A percentile compares a stretch with the other conserved stretches of the same genome.
Conservation (phyloP, 1,140 invertebrate genomes). For the Teleogryllus occipitalis region DNA sequence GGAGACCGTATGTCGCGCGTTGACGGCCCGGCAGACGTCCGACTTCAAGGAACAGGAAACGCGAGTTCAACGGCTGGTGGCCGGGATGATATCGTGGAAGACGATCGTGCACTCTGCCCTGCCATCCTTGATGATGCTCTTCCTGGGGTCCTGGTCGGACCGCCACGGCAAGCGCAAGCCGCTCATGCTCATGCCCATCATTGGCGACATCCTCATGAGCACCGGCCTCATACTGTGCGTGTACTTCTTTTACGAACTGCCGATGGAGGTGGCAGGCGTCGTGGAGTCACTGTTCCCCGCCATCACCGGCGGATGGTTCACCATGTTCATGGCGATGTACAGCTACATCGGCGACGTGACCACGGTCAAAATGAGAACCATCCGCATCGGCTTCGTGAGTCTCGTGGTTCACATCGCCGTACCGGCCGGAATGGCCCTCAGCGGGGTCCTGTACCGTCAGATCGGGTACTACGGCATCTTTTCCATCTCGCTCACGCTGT, state of each 20-base stretch:
- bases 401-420: conserved; percentile 70
- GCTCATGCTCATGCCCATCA: conserved; percentile 72
- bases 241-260: conserved; percentile 60
- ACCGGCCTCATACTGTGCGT: conserved; percentile 69
- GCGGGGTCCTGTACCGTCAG: conserved; percentile 57
- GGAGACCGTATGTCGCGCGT: conserved; percentile 59
- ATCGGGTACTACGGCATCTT: conserved; percentile 75
- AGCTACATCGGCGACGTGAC: conserved; percentile 84
- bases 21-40: conserved; percentile 56
- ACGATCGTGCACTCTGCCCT: conserved; percentile 64
- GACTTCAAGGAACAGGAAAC: conserved; percentile 62
- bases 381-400: conserved; percentile 75
- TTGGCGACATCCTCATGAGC: conserved; percentile 69
- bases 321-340: conserved; percentile 82
- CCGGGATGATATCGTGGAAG: conserved; percentile 70
- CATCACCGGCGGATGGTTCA: conserved; percentile 75
- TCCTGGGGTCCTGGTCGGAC: conserved; percentile 72
- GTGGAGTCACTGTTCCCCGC: conserved; percentile 67
- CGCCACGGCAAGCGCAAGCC: conserved; percentile 66
- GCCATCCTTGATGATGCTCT: conserved; percentile 64
- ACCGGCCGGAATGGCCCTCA: conserved; percentile 67
- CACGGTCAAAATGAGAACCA: conserved; percentile 65
- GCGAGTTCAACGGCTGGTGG: conserved; percentile 66
- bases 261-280: conserved; percentile 62
- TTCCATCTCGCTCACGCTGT: conserved; percentile 58